Conservation (phyloP, 2,113 vertebrate species). For the Empidonax traillii region DNA sequence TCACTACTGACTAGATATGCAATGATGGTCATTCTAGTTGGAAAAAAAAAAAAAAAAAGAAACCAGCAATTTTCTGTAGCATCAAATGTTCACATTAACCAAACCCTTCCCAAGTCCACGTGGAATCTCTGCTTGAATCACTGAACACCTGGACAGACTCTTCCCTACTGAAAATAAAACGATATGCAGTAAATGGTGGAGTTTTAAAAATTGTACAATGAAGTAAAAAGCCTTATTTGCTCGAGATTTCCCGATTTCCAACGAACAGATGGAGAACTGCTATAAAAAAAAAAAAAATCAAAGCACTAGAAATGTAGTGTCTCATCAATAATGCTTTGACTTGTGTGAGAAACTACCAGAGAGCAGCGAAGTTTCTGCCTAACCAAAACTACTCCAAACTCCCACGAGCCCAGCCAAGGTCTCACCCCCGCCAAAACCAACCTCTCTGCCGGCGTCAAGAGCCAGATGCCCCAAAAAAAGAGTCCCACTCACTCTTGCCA, state of each 20-base stretch:
- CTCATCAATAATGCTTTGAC: background rate
- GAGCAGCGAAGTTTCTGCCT: background rate
- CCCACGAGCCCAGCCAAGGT: slow-evolving; percentile 55
- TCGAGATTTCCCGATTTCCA: slow-evolving; percentile 8
- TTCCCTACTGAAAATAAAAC: background rate
- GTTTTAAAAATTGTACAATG: slow-evolving; percentile 51
- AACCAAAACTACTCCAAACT: background rate
- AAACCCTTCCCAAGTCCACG: background rate
- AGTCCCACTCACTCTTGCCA: slow-evolving; percentile 43
- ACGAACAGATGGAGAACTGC: slow-evolving; percentile 16
- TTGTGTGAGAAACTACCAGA: background rate
- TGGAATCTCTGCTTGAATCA: background rate
- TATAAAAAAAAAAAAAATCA: background rate
- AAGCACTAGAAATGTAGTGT: background rate
- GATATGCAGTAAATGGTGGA: background rate
- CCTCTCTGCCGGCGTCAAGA: slow-evolving; percentile 22
- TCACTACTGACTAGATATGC: background rate
- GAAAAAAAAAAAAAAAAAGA: background rate
- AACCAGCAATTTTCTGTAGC: background rate
- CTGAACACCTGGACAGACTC: background rate
- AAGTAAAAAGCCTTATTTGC: slow-evolving; percentile 64
- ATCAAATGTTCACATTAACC: background rate
- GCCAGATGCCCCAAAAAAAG: background rate
- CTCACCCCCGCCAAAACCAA: slow-evolving; percentile 2
- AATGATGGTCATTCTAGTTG: background rate